phyloP scores from a whole-genome alignment of 2,113 vertebrate species.

The Trichomycterus rosablanca region DNA sequence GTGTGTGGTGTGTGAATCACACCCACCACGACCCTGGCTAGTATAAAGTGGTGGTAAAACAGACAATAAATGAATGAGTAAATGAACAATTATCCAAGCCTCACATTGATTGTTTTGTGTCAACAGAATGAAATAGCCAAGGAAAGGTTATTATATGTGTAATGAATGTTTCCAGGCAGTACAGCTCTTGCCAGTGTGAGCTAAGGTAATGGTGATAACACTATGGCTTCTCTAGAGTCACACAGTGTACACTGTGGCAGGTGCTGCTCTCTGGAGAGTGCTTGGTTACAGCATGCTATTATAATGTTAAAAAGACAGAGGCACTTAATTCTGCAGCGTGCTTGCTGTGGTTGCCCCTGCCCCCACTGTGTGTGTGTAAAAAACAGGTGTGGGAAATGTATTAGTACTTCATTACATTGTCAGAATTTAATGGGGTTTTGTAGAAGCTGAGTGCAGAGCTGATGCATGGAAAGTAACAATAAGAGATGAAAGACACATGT shows the following conservation, averaged over 20 bases:
- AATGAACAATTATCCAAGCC: too few species aligned
- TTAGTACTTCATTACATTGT: neutral
- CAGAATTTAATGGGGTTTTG: too few species aligned
- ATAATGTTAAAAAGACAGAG: conserved; percentile 3
- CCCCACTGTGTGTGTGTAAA: neutral
- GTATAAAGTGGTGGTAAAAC: too few species aligned
- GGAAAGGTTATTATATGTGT: neutral
- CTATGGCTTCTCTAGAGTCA: conserved; percentile 7
- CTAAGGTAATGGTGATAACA: conserved; percentile 1
- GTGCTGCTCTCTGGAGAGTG: conserved; percentile 19
- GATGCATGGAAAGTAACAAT: too few species aligned
- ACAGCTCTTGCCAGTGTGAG: neutral
- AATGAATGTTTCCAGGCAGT: neutral
- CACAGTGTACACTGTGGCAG: neutral
- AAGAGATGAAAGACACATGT: too few species aligned
- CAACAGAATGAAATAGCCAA: neutral
- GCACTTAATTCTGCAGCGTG: conserved; percentile 19
- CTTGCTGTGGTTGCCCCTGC: conserved; percentile 20
- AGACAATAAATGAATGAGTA: too few species aligned
- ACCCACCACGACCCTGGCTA: too few species aligned
- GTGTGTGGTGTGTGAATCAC: too few species aligned
- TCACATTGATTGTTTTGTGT: neutral
- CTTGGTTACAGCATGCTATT: conserved; percentile 33
- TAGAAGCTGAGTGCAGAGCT: too few species aligned
- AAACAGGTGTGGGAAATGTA: neutral